These are phyloP conservation scores for Chalcosyrphus nemorum DNA, from an alignment of 2,888 invertebrate genomes.

Conservation along the genomic window DNA sequence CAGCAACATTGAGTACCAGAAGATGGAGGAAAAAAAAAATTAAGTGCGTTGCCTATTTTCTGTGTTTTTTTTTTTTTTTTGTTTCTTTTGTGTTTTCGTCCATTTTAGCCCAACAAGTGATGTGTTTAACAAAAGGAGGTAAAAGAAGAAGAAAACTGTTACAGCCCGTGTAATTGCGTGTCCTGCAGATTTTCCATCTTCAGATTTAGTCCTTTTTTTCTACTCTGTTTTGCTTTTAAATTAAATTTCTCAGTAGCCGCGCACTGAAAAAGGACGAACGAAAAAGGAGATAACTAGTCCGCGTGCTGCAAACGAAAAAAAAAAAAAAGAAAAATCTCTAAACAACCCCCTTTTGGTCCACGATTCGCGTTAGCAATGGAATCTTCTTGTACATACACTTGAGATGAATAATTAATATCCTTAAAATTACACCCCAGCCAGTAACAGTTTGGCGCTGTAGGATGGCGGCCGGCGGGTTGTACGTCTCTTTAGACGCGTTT, in stretches of 20 bases:
- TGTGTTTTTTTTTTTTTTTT: constrained; percentile 15
- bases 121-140: constrained; percentile 53
- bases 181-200: constrained; percentile 65
- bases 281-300: constrained; percentile 53
- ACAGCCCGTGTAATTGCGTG: constrained; percentile 72
- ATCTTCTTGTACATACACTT: constrained; percentile 49
- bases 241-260: constrained; percentile 68
- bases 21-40: constrained; percentile 41
- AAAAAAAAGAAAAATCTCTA: constrained; percentile 4
- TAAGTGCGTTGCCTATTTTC: constrained; percentile 69
- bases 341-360: constrained; percentile 60
- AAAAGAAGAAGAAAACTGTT: constrained; percentile 52
- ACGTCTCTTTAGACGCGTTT: constrained; percentile 23
- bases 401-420: constrained; percentile 72
- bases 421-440: constrained; percentile 70
- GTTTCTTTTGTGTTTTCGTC: constrained; percentile 28
- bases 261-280: constrained; percentile 27
- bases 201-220: constrained; percentile 59
- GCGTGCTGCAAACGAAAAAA: background rate
- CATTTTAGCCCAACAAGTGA: constrained; percentile 64
- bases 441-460: constrained; percentile 38
- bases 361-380: constrained; percentile 43
- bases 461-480: constrained; percentile 4
- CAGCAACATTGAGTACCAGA: constrained; percentile 45
- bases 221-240: constrained; percentile 61